These are phyloP conservation scores for Ashinkailepas kermadecensis DNA, from an alignment of 2,888 invertebrate genomes.

Conservation along the genomic window DNA sequence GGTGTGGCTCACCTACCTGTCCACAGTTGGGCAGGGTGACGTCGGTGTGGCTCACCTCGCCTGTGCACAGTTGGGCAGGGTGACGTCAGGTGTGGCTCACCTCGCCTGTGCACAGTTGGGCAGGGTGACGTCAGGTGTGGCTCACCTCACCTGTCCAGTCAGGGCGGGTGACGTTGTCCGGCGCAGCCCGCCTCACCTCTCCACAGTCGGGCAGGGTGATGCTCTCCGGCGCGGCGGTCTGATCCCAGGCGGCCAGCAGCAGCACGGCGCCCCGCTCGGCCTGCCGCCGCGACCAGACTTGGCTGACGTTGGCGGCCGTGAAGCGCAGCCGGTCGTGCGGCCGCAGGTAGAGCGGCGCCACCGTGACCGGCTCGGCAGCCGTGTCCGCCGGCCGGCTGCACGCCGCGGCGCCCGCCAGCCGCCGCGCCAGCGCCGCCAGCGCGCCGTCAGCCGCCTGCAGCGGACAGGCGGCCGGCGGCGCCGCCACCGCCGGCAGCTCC, in stretches of 20 bases:
- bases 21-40: no score
- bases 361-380: neutral
- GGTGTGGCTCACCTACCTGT: no score
- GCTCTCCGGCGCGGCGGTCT: neutral
- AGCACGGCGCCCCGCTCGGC: neutral
- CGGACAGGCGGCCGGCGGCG: neutral
- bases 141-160: neutral
- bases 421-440: neutral
- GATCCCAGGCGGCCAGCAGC: slow-evolving; percentile 1
- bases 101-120: no score
- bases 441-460: neutral
- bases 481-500: neutral
- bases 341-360: neutral
- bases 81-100: no score
- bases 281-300: neutral
- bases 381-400: neutral
- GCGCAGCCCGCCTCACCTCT: neutral
- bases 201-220: neutral
- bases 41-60: no score
- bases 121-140: no score
- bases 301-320: neutral
- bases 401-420: neutral
- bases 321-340: neutral
- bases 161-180: neutral
- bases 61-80: no score